Conservation (phyloP, 2,888 invertebrate genomes). For the Trachelus tabidus region DNA sequence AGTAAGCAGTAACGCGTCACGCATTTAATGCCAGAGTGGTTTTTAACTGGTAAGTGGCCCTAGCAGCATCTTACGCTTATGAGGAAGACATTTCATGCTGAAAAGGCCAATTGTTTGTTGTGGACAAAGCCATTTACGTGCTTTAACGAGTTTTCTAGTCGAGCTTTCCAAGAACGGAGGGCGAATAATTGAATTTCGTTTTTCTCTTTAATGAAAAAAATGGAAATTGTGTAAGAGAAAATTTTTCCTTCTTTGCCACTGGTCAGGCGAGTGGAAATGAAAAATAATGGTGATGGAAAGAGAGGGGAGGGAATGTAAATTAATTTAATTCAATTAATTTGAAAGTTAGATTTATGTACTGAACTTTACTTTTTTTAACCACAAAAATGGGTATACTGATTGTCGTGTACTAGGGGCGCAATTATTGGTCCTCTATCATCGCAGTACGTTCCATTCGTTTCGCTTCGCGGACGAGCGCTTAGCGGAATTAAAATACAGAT, state of each 20-base stretch:
- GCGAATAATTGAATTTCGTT: background rate
- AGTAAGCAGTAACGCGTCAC: background rate
- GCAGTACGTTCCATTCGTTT: background rate
- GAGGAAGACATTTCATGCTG: background rate
- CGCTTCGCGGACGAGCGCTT: background rate
- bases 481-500: background rate
- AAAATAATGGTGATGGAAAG: background rate
- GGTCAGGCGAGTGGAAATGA: background rate
- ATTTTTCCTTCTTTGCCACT: conserved; percentile 28
- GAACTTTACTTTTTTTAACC: background rate
- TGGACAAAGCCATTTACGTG: background rate
- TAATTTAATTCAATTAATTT: background rate
- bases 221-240: conserved; percentile 8
- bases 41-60: background rate
- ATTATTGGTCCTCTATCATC: background rate
- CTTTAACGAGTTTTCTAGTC: background rate
- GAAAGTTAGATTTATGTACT: background rate
- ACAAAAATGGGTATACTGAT: background rate
- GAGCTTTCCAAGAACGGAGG: background rate
- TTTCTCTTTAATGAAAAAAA: conserved; percentile 1
- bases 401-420: background rate
- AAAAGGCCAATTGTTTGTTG: background rate
- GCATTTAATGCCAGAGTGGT: background rate
- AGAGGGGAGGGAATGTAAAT: background rate
- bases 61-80: background rate